A percentile compares a stretch with the other conserved stretches of the same genome.
These are phyloP conservation scores for Musca domestica DNA, from an alignment of 1,140 invertebrate species.

Conservation along the genomic window DNA sequence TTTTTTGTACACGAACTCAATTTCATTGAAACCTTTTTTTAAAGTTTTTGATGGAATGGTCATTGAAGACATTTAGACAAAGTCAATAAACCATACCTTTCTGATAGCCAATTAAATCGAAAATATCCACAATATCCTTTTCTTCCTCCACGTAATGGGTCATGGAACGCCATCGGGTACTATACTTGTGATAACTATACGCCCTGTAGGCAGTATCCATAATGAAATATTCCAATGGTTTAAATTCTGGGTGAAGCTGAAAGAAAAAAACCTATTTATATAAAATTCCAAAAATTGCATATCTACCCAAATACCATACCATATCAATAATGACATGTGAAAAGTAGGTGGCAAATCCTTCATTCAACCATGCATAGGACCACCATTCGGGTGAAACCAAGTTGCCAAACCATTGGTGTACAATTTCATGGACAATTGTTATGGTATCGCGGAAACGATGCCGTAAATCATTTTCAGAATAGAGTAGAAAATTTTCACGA, in stretches of 20 bases:
- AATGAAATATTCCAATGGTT: slow-evolving; percentile 77
- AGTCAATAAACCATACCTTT: slow-evolving; percentile 62
- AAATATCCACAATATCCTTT: slow-evolving; percentile 69
- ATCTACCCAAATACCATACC: slow-evolving; percentile 39
- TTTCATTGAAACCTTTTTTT: no score
- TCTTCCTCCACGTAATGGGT: slow-evolving; percentile 68
- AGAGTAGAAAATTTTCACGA: slow-evolving; percentile 50
- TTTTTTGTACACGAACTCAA: no score
- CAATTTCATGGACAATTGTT: slow-evolving; percentile 62
- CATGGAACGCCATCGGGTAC: slow-evolving; percentile 68
- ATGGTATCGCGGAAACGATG: slow-evolving; percentile 33
- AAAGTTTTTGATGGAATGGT: no score
- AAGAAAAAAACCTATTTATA: not conserved
- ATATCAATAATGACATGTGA: slow-evolving; percentile 62
- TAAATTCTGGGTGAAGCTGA: slow-evolving; percentile 64
- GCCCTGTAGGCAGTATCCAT: slow-evolving; percentile 55
- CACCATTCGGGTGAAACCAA: slow-evolving; percentile 62
- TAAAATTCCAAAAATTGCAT: no score
- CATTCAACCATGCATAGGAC: slow-evolving; percentile 57
- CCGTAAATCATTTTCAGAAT: slow-evolving; percentile 10
- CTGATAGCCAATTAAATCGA: slow-evolving; percentile 78
- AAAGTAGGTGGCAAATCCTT: slow-evolving; percentile 69
- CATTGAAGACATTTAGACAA: slow-evolving; percentile 10
- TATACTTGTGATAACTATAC: slow-evolving; percentile 37
- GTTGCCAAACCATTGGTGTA: slow-evolving; percentile 72